Evolutionary conservation across 2,888 invertebrate species (phyloP).

Genomic region (Campoplex nolae): DNA sequence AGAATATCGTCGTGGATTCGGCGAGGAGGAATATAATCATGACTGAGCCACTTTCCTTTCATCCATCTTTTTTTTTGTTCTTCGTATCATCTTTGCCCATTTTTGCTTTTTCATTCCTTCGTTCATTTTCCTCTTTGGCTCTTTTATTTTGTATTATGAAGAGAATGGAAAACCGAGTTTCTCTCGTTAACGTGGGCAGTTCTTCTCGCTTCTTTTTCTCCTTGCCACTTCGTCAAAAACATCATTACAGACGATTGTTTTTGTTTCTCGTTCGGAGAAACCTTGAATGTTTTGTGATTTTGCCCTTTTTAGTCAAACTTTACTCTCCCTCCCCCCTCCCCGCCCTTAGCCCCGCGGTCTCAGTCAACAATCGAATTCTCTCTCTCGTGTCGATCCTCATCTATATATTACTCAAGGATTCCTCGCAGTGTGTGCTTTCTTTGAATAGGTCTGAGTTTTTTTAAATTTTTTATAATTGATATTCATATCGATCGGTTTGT

Average conservation of each 20-base stretch:
- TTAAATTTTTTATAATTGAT: background rate
- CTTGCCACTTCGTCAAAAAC: background rate
- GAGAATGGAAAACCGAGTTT: background rate
- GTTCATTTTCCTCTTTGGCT: background rate
- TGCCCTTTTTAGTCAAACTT: background rate
- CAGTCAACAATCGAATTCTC: constrained; percentile 5
- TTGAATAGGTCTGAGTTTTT: background rate
- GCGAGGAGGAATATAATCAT: constrained; percentile 10
- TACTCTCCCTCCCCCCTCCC: background rate
- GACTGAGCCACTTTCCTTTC: constrained; percentile 9
- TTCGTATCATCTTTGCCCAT: background rate
- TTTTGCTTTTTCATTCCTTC: background rate
- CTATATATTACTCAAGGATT: background rate
- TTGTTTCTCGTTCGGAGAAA: background rate
- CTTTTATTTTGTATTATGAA: background rate
- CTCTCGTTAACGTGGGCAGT: background rate
- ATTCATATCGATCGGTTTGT: background rate
- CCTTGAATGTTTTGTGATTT: background rate
- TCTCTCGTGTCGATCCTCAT: constrained; percentile 33
- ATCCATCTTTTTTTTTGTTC: background rate
- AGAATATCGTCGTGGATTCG: constrained; percentile 19
- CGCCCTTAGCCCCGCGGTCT: background rate
- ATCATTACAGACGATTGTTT: background rate
- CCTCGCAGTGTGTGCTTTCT: background rate
- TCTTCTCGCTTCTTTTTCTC: background rate